A percentile compares a stretch with the other conserved stretches of the same genome.
Conservation (phyloP, 2,888 invertebrate species). For the Coremacera marginata region DNA sequence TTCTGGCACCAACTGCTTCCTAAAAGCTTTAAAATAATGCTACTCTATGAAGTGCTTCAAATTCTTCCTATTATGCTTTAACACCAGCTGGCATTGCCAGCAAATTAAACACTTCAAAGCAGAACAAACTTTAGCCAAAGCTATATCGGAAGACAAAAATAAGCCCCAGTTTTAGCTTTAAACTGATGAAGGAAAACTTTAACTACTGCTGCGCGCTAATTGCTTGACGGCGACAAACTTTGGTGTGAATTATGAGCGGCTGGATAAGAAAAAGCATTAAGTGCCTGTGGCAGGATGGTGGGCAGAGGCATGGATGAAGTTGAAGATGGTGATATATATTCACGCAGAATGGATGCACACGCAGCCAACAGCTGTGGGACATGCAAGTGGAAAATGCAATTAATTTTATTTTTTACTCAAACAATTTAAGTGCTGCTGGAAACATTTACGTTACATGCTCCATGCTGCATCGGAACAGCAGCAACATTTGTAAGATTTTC, state of each 20-base stretch:
- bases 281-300: not conserved
- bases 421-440: not conserved
- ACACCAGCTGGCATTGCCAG: no score
- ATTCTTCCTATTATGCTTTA: no score
- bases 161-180: not conserved
- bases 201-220: not conserved
- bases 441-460: not conserved
- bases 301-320: not conserved
- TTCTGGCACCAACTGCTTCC: no score
- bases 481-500: not conserved
- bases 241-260: not conserved
- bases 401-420: not conserved
- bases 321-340: no score
- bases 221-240: slow-evolving; percentile 14
- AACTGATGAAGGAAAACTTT: not conserved
- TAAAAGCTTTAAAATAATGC: no score
- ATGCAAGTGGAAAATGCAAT: not conserved
- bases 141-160: not conserved
- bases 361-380: not conserved
- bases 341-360: no score
- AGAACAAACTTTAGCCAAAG: no score
- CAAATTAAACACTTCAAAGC: no score
- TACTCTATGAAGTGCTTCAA: no score
- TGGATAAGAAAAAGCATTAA: not conserved
- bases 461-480: not conserved